Conservation (phyloP, 2,888 invertebrate genomes). For the Calameuta pallipes region DNA sequence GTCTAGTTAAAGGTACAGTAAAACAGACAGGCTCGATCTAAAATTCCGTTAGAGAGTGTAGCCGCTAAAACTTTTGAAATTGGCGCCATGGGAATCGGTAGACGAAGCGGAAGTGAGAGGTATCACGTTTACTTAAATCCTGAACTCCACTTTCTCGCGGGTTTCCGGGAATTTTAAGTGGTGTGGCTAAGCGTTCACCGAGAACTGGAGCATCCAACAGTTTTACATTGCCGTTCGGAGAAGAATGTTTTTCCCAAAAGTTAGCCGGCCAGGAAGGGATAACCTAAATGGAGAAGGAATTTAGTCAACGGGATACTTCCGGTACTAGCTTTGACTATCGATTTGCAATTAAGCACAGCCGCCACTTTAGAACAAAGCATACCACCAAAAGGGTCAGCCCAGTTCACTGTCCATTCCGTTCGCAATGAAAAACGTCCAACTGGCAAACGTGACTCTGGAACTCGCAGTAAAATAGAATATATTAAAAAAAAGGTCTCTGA, state of each 20-base stretch:
- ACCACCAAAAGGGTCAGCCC: background rate
- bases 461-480: background rate
- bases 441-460: background rate
- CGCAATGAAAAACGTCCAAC: background rate
- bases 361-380: slow-evolving; percentile 36
- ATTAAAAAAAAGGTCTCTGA: background rate
- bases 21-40: background rate
- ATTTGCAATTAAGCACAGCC: slow-evolving; percentile 47
- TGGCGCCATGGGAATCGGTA: background rate
- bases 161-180: background rate
- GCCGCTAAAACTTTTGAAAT: background rate
- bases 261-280: background rate
- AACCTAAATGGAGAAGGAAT: background rate
- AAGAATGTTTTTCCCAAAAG: background rate
- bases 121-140: background rate
- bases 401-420: background rate
- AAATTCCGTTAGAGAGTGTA: background rate
- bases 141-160: background rate
- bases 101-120: background rate
- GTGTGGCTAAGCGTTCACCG: background rate
- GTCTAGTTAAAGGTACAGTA: background rate
- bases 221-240: background rate
- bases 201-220: background rate
- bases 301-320: slow-evolving; percentile 11
- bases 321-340: slow-evolving; percentile 24